Percentiles rank a stretch among this genome's conserved stretches.
These are phyloP conservation scores for Heteromyza rotundicornis DNA, from an alignment of 2,888 invertebrate species.

Conservation along the genomic window DNA sequence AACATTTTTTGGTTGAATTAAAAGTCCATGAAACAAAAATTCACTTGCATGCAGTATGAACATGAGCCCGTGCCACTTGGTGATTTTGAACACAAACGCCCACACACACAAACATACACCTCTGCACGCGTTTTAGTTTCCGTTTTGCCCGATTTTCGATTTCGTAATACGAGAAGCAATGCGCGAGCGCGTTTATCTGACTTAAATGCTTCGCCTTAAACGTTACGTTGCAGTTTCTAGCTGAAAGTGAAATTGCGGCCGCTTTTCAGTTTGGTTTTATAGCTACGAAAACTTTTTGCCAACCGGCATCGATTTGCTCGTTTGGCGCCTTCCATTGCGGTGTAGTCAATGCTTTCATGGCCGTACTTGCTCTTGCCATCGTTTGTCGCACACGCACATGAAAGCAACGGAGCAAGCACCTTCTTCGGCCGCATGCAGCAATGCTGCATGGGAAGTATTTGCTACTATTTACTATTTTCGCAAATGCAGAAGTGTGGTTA, in stretches of 20 bases:
- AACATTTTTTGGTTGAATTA: no score
- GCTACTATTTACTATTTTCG: background rate
- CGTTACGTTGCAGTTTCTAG: constrained; percentile 37
- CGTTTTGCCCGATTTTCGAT: no score
- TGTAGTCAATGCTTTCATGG: background rate
- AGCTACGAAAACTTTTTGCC: constrained; percentile 29
- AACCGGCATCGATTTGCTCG: background rate
- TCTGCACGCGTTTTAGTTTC: constrained; percentile 6
- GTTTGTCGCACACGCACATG: background rate
- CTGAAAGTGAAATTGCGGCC: constrained; percentile 55
- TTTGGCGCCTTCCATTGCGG: constrained; percentile 4
- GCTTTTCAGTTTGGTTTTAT: constrained; percentile 46
- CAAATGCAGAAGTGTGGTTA: background rate
- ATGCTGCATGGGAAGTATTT: background rate
- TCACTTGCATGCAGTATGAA: no score
- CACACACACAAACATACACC: no score
- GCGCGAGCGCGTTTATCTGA: constrained; percentile 2
- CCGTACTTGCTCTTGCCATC: background rate
- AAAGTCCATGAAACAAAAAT: no score
- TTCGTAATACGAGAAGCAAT: no score
- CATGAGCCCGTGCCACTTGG: background rate
- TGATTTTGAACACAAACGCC: background rate
- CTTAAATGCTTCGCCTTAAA: background rate
- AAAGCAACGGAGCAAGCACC: constrained; percentile 1
- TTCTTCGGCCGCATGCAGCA: background rate